These are phyloP conservation scores for Drosophila subquinaria DNA, from an alignment of 2,888 invertebrate genomes.

Conservation along the genomic window DNA sequence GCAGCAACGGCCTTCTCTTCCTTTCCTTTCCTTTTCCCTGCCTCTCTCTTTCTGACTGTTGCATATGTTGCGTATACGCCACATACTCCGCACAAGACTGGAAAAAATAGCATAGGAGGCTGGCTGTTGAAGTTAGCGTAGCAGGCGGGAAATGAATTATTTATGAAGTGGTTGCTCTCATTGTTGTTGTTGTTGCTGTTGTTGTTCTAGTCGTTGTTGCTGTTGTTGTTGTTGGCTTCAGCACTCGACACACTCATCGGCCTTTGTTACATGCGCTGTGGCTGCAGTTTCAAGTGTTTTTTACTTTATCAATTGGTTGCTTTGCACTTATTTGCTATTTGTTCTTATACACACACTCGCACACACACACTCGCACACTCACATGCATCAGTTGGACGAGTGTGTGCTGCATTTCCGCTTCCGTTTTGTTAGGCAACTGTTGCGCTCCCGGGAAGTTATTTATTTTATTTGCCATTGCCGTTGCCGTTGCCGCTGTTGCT, in stretches of 20 bases:
- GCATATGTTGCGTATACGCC: conserved; percentile 80
- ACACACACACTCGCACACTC: conserved; percentile 26
- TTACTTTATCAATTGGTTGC: conserved; percentile 80
- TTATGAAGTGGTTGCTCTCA: conserved; percentile 83
- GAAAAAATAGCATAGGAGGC: conserved; percentile 30
- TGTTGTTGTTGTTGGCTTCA: conserved; percentile 50
- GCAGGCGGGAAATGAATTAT: conserved; percentile 85
- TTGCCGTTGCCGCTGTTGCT: conserved; percentile 44
- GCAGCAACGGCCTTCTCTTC: conserved; percentile 45
- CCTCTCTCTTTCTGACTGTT: conserved; percentile 44
- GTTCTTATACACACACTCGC: conserved; percentile 60
- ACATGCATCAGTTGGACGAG: conserved; percentile 11
- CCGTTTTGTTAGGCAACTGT: conserved; percentile 79
- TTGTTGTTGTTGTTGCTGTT: conserved; percentile 59
- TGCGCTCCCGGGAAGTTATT: conserved; percentile 78
- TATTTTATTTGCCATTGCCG: conserved; percentile 73
- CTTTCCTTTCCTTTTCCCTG: not conserved
- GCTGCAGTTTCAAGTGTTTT: conserved; percentile 73
- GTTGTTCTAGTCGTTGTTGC: conserved; percentile 49
- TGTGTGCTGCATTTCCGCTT: conserved; percentile 73
- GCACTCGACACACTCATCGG: conserved; percentile 59
- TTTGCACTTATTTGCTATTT: conserved; percentile 81
- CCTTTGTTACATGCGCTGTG: conserved; percentile 66
- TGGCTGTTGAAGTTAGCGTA: conserved; percentile 72
- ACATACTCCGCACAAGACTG: conserved; percentile 54